Percentiles rank a stretch among this genome's conserved stretches.
phyloP scores from a whole-genome alignment of 92 coral and sea anemone genomes.

The Palythoa heliodiscus region DNA sequence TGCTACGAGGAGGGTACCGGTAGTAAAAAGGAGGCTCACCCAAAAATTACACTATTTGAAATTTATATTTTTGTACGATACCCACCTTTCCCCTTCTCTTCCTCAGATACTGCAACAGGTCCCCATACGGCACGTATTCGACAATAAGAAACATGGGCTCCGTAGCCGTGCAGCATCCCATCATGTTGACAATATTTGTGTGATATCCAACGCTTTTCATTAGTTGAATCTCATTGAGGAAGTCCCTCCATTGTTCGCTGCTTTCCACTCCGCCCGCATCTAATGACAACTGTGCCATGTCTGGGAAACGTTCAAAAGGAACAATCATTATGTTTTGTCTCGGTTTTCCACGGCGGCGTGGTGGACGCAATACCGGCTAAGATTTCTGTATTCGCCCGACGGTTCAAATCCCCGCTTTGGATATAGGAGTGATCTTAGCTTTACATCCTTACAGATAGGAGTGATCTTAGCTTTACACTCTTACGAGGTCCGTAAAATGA shows the following conservation, averaged over 20 bases:
- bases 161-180: constrained; percentile 75
- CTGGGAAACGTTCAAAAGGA: constrained; percentile 18
- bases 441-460: too few relatives aligned
- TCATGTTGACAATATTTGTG: constrained; percentile 77
- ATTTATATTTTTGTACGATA: not conserved
- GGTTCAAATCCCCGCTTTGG: too few relatives aligned
- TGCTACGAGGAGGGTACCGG: too few relatives aligned
- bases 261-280: constrained; percentile 30
- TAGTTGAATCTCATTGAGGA: constrained; percentile 79
- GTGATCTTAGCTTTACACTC: too few relatives aligned
- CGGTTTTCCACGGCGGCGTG: too few relatives aligned
- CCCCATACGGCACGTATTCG: constrained; percentile 78
- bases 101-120: constrained; percentile 73
- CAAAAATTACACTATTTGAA: too few relatives aligned
- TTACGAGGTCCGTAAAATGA: too few relatives aligned
- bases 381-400: too few relatives aligned
- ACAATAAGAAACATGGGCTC: constrained; percentile 86
- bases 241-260: constrained; percentile 74
- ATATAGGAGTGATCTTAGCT: too few relatives aligned
- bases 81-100: constrained; percentile 73
- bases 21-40: too few relatives aligned
- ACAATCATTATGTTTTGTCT: not conserved
- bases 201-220: constrained; percentile 86
- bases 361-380: too few relatives aligned
- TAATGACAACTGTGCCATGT: constrained; percentile 48